Percentiles rank a stretch among this genome's conserved stretches.
Evolutionary conservation across 1,140 invertebrate species (phyloP).

Genomic region (Harpegnathos saltator): DNA sequence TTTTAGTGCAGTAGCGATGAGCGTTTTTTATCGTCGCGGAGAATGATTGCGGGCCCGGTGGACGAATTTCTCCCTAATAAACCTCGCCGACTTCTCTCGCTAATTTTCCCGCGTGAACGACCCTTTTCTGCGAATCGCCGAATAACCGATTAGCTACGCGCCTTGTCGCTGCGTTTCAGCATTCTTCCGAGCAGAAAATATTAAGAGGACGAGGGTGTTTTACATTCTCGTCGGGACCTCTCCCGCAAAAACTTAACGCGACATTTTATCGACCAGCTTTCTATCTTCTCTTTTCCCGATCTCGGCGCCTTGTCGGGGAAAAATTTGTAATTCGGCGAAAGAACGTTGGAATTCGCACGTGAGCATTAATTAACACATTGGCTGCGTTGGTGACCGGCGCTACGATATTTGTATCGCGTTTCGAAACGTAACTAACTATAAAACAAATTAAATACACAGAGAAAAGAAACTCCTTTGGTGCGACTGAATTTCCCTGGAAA

Average conservation of each 20-base stretch:
- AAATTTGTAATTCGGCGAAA: background rate
- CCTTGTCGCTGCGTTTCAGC: background rate
- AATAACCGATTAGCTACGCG: background rate
- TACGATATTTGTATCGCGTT: too few relatives aligned
- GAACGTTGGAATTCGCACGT: background rate
- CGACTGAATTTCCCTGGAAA: too few relatives aligned
- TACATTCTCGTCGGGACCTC: background rate
- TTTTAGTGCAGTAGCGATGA: slow-evolving; percentile 4
- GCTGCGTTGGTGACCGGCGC: too few relatives aligned
- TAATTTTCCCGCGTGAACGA: background rate
- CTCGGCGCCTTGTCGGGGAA: background rate
- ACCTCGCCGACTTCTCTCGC: background rate
- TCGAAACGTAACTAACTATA: too few relatives aligned
- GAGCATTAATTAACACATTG: too few relatives aligned
- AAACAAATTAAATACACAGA: too few relatives aligned
- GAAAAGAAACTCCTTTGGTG: too few relatives aligned
- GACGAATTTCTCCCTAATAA: background rate
- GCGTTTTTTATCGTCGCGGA: slow-evolving; percentile 34
- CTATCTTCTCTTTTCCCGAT: too few relatives aligned
- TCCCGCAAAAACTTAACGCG: too few relatives aligned
- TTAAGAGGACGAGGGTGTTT: background rate
- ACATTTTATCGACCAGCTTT: background rate
- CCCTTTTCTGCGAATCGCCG: background rate
- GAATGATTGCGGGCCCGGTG: background rate
- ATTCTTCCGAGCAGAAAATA: background rate